phyloP scores from a whole-genome alignment of 1,140 invertebrate species.

The Drosophila sulfurigaster region DNA sequence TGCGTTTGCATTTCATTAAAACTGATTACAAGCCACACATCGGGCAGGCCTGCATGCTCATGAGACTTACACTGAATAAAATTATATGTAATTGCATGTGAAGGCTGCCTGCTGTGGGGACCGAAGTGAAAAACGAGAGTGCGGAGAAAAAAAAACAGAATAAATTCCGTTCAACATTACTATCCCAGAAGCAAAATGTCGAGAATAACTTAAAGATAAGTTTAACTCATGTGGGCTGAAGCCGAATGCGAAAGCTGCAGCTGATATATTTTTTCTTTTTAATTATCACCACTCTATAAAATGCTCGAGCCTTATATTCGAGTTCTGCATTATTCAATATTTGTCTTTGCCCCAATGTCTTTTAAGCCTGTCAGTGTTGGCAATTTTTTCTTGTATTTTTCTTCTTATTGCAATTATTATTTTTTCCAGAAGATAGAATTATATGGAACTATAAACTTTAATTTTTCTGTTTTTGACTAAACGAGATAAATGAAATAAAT shows the following conservation, averaged over 20 bases:
- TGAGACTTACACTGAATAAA: conserved; percentile 46
- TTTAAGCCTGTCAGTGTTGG: not conserved
- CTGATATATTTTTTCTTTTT: not conserved
- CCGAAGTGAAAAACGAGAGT: conserved; percentile 33
- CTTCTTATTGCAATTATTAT: too few relatives aligned
- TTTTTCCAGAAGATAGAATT: too few relatives aligned
- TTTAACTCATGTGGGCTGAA: not conserved
- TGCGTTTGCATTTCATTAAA: conserved; percentile 68
- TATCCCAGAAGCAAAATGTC: conserved; percentile 18
- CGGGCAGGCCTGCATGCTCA: conserved; percentile 21
- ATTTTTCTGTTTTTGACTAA: too few relatives aligned
- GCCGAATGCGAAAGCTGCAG: not conserved
- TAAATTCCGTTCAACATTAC: conserved; percentile 31
- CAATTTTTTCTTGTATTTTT: too few relatives aligned
- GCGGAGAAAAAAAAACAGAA: not conserved
- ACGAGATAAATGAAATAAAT: too few relatives aligned
- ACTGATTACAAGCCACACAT: conserved; percentile 35
- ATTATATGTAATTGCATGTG: conserved; percentile 39
- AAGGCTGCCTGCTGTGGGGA: conserved; percentile 8
- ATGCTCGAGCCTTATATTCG: conserved; percentile 19
- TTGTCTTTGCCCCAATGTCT: conserved; percentile 46
- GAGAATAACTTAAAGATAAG: conserved; percentile 11
- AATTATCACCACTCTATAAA: conserved; percentile 24
- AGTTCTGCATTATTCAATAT: conserved; percentile 64
- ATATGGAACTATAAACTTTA: too few relatives aligned